Conservation (phyloP, 1,140 invertebrate genomes). For the Drosophila athabasca region DNA sequence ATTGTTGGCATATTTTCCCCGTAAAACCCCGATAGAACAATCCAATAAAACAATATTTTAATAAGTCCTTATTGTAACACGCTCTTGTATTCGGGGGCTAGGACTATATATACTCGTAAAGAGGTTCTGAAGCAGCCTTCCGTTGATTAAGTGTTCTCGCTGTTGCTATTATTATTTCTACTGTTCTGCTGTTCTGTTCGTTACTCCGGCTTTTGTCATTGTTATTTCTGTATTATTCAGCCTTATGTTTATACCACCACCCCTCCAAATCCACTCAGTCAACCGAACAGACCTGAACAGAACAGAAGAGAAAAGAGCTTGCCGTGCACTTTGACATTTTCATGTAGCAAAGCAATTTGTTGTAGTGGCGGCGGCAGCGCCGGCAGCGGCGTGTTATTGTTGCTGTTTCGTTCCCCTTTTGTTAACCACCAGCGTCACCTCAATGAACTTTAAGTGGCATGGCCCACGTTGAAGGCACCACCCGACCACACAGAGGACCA, state of each 20-base stretch:
- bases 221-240: constrained; percentile 59
- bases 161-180: constrained; percentile 51
- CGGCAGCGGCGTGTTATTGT: constrained; percentile 25
- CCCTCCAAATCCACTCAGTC: constrained; percentile 31
- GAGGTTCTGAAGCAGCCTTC: constrained; percentile 45
- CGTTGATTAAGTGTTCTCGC: constrained; percentile 64
- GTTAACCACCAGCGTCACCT: constrained; percentile 64
- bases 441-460: constrained; percentile 70
- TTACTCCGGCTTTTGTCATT: constrained; percentile 31
- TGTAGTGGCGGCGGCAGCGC: constrained; percentile 45
- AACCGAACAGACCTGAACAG: constrained; percentile 4
- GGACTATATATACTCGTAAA: constrained; percentile 17
- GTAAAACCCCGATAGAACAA: not conserved
- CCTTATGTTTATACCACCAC: constrained; percentile 73
- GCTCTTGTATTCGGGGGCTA: constrained; percentile 1
- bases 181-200: not conserved
- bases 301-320: constrained; percentile 9
- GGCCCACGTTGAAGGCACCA: constrained; percentile 33
- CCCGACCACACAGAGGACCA: not conserved
- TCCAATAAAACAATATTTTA: constrained; percentile 29
- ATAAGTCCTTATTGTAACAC: constrained; percentile 33
- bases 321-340: constrained; percentile 59
- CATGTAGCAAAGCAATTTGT: constrained; percentile 73
- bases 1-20: not conserved
- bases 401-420: constrained; percentile 40